Evolutionary conservation across 2,113 vertebrate species (phyloP).

Genomic region (Otis tarda): DNA sequence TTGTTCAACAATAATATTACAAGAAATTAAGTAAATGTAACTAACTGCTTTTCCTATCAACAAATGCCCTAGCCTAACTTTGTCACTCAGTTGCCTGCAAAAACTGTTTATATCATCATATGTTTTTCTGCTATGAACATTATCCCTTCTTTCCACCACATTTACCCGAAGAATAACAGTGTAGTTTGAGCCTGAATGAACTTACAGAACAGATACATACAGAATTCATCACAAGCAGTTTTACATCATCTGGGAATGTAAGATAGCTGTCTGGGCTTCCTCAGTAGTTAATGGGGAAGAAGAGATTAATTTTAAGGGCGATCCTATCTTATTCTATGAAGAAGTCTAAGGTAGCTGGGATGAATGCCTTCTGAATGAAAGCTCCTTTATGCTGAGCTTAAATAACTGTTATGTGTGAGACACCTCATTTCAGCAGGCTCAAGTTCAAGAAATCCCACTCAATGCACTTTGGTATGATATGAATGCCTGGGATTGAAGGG

Average conservation of each 20-base stretch:
- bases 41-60: background rate
- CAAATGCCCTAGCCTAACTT: background rate
- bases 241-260: background rate
- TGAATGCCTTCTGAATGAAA: background rate
- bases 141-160: background rate
- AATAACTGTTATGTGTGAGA: background rate
- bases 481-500: background rate
- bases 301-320: background rate
- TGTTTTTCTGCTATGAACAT: background rate
- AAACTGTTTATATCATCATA: background rate
- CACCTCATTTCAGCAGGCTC: background rate
- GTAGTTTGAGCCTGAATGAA: background rate
- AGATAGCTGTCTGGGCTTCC: background rate
- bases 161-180: background rate
- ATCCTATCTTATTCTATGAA: background rate
- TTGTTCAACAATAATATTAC: background rate
- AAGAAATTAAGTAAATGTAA: background rate
- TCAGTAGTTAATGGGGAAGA: background rate
- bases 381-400: background rate
- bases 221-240: background rate
- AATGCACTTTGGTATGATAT: background rate
- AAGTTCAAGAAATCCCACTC: constrained; percentile 18
- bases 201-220: background rate
- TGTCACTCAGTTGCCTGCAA: background rate
- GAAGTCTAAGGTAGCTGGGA: background rate